Evolutionary conservation across 2,113 vertebrate species (phyloP), one percentile per base, ranked within the genome.

Genomic region (Stictonetta naevosa): DNA sequence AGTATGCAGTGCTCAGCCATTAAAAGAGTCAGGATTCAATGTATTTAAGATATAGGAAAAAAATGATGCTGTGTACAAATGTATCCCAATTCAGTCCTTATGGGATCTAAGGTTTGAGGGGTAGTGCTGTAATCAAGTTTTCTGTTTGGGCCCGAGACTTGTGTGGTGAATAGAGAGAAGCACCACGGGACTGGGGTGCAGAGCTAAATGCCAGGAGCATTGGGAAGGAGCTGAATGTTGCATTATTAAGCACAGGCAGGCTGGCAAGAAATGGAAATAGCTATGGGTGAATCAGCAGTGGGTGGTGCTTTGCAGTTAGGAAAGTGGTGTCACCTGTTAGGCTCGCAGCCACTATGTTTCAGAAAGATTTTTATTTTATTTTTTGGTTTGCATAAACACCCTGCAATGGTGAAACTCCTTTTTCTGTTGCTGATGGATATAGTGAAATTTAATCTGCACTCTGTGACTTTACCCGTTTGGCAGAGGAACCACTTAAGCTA

Each of bases 371-470:
- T 12, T 38, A n/a, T 34, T 8, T 53, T 60, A 23, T 25, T 53
- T 62, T 59, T 77, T 29, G 3, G 19, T 78, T 82, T 80, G 83
- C 67, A 68, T 93, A 83, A 92, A 78, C 73, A 64, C 68, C 56
- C 31, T 0, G 0, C 4, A 10, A 42, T 71, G 86, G 6, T 88
- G 72, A 82, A 93, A 82, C 42, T 64, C 17, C 5, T 1, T 4
- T 11, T 95, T 33, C 55, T 64, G 17, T 53, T 78, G 75, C 64
- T 94, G 96, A 92, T 95, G 76, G 88, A 83, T 88, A 25, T 20
- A 50, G 50, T 44, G 88, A 86, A 82, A 62, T 84, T 78, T 56
- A 58, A 92, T 56, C 46, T 58, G n/a, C 93, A 88, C 64, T 40
- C 56, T 90, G 73, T 94, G 86, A 52, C 60, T 92, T 94, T 31